Base-by-base conservation (phyloP, 2,888 invertebrate species). In the Tiliacea aurago region DNA sequence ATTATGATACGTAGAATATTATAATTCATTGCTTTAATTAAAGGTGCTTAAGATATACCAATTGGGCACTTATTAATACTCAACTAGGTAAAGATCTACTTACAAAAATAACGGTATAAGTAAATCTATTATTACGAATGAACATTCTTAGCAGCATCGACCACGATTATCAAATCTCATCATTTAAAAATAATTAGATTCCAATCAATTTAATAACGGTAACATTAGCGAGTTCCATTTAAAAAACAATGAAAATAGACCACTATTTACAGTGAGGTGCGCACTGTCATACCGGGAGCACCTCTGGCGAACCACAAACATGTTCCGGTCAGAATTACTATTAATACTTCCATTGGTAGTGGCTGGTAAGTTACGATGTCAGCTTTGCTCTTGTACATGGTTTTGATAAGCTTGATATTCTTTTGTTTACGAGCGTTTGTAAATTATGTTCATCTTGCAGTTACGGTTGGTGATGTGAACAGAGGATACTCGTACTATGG, bases 291-390 rank as follows among this genome's bases (percentile, higher is more conserved):
- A 37, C 53, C 18, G 23, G 23, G 18, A 76, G 58, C 74, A 80
- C 51, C 74, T 78, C 41, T 63, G n/a, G 23, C 33, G 33, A 45
- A 53, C 47, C 43, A 63, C 41, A 51, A 78, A 82, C 4, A 86
- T 88, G 88, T 73, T 85, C 70, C 73, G 80, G 65, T 70, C 69
- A 45, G 85, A 88, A 74, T 62, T 90, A 64, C 67, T 92, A 67
- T 81, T 90, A 47, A 64, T 91, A 56, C 59, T 91, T 45, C 85
- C 87, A 4, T 73, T 92, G 33, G 68, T 90, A 15, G 83, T 83
- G 4, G 83, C 86, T 64, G 92, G 93, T 93, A 81, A 90, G 93
- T 84, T 47, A 81, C 53, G 64, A 84, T 84, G 62, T 79, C 82
- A 33, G 59, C 69, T 68, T 53, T 70, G 18, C n/a, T 74, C 11